These are phyloP conservation scores for Epinephelus awoara DNA, from an alignment of 2,797 vertebrate species.

Conservation along the genomic window DNA sequence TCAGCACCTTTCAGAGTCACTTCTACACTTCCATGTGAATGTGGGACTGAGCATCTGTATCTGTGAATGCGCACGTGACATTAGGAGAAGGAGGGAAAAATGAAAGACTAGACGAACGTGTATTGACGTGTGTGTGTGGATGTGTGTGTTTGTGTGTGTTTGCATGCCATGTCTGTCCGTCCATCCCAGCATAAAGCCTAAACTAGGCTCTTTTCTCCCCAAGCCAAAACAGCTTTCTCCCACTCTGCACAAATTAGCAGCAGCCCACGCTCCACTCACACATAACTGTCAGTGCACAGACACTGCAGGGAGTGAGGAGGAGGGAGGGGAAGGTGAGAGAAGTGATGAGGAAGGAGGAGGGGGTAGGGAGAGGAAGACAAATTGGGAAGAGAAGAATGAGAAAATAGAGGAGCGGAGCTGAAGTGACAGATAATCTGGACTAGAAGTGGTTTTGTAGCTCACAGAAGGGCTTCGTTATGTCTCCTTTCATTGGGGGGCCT, in stretches of 20 bases:
- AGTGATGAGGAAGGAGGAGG: constrained; percentile 54
- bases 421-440: constrained; percentile 59
- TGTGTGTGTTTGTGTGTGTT: constrained; percentile 18
- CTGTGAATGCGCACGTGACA: constrained; percentile 59
- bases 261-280: constrained; percentile 84
- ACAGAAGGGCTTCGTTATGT: constrained; percentile 51
- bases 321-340: constrained; percentile 79
- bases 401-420: constrained; percentile 43
- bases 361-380: constrained; percentile 36
- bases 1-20: constrained; percentile 58
- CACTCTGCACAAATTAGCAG: constrained; percentile 86
- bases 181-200: constrained; percentile 62
- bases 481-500: constrained; percentile 42
- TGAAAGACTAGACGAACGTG: constrained; percentile 28
- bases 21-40: constrained; percentile 38
- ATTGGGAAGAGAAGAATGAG: constrained; percentile 56
- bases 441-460: constrained; percentile 57
- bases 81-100: constrained; percentile 24
- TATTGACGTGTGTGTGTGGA: constrained; percentile 5
- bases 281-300: constrained; percentile 83
- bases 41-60: constrained; percentile 68
- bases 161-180: constrained; percentile 38
- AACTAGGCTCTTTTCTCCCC: constrained; percentile 72
- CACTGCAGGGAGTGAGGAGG: constrained; percentile 79
- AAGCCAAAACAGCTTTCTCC: constrained; percentile 83